Conservation (phyloP, 2,888 invertebrate species). For the Dione vanillae region DNA sequence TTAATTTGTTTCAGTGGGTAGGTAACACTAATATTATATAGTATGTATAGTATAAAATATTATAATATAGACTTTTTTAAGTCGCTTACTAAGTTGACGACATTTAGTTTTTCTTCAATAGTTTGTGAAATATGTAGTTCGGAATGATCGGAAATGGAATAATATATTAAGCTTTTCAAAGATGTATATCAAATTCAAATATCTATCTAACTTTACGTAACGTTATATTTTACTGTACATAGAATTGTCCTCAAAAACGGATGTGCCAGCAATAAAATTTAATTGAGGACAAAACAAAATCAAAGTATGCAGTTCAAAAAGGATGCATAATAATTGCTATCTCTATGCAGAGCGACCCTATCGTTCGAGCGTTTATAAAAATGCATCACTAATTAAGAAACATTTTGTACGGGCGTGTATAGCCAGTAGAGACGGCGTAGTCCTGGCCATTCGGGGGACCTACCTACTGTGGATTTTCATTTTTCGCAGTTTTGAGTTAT, state of each 20-base stretch:
- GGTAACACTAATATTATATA: too few relatives aligned
- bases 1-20: too few relatives aligned
- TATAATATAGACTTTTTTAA: too few relatives aligned
- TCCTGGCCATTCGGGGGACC: slow-evolving; percentile 49
- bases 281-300: slow-evolving; percentile 41
- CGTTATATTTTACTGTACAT: slow-evolving; percentile 3
- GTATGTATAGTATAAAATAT: too few relatives aligned
- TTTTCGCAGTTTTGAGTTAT: slow-evolving; percentile 84
- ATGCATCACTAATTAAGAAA: slow-evolving; percentile 47
- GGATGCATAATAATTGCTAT: slow-evolving; percentile 40
- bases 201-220: neutral
- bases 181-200: neutral
- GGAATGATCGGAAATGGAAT: too few relatives aligned
- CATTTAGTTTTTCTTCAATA: too few relatives aligned
- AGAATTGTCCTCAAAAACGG: slow-evolving; percentile 11
- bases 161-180: too few relatives aligned
- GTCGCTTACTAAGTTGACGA: too few relatives aligned
- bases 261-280: slow-evolving; percentile 27
- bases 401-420: slow-evolving; percentile 45
- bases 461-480: slow-evolving; percentile 69
- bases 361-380: slow-evolving; percentile 41
- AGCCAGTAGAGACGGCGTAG: slow-evolving; percentile 31
- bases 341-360: slow-evolving; percentile 36
- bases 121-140: too few relatives aligned
- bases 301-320: slow-evolving; percentile 38